Base-by-base conservation (phyloP, 92 coral and sea anemone species). In the Muricea muricata region DNA sequence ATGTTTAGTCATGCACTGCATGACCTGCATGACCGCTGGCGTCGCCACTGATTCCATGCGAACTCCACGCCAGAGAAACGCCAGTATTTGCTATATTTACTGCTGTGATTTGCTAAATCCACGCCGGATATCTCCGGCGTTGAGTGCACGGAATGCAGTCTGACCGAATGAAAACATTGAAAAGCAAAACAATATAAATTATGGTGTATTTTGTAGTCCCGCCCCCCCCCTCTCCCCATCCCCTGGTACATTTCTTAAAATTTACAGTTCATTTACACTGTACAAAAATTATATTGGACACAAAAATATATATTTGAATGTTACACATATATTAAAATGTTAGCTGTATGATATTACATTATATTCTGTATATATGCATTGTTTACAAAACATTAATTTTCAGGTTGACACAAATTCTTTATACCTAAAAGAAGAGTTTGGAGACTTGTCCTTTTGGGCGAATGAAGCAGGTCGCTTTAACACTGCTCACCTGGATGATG, bases 401-500 rank as follows among this genome's bases (percentile, higher is more conserved):
- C 81, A 87, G 87, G 90, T 87, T 57, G 90, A 87, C 73, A 17
- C 86, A 65, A 87, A 77, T 70, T 87, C 82, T 17, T 30, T 80
- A 23, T 74, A 87, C 50, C 42, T 87, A 0, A 87, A 87, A 29
- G 91, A 82, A 28, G 86, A 87, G 34, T 87, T 82, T 66, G 84
- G 91, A 39, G 57, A 83, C 52, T 60, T 87, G 84, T 58, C 91
- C 1, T 87, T 58, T 37, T 82, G 87, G 91, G 84, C 91, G 39
- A 87, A 82, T 82, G 87, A 87, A 41, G 73, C 83, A 1, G 87
- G 87, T 40, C 46, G 88, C 46, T 90, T 90, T 63, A 81, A 86
- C 52, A 73, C 81, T 4, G 25, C 48, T 30, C 90, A 86, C 66
- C 81, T 90, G 70, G 81, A 75, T 42, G 87, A 90, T 79, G 90